Percentiles rank a stretch among this genome's conserved stretches.
These are phyloP conservation scores for Tortricodes alternella DNA, from an alignment of 2,888 invertebrate species.

Conservation along the genomic window DNA sequence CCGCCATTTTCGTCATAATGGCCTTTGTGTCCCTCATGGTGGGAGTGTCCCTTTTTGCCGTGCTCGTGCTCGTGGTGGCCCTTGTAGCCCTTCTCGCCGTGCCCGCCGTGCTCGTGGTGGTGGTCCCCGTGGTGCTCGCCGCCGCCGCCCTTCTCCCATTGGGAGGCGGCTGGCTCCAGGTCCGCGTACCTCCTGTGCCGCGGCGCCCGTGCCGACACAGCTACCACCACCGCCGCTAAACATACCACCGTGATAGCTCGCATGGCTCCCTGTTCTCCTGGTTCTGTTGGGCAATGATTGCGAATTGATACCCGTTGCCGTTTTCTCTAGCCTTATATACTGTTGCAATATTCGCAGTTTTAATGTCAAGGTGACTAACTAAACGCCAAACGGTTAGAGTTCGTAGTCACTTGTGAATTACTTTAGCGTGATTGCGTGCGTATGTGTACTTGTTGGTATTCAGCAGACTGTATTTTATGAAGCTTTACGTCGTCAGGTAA, in stretches of 20 bases:
- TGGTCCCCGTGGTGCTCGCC: constrained; percentile 85
- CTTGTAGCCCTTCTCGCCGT: constrained; percentile 87
- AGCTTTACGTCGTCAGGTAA: no score
- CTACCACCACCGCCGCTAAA: constrained; percentile 68
- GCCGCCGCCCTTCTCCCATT: constrained; percentile 83
- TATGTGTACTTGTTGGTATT: no score
- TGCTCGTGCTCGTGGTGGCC: constrained; percentile 85
- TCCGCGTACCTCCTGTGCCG: constrained; percentile 73
- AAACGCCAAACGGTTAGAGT: constrained; percentile 59
- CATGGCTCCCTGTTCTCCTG: constrained; percentile 62
- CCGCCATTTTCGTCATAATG: constrained; percentile 84
- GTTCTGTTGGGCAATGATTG: constrained; percentile 68
- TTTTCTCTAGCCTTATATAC: constrained; percentile 75
- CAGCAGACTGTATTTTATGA: background rate
- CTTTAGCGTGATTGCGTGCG: no score
- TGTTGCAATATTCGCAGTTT: constrained; percentile 72
- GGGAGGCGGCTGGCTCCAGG: constrained; percentile 76
- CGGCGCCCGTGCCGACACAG: constrained; percentile 74
- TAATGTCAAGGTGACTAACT: constrained; percentile 74
- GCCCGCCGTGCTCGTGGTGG: constrained; percentile 84
- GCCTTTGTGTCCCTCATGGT: constrained; percentile 84
- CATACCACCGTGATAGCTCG: constrained; percentile 58
- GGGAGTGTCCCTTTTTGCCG: constrained; percentile 87
- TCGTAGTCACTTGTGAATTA: background rate
- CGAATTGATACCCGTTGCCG: constrained; percentile 73